Evolutionary conservation across 2,113 vertebrate species (phyloP), one percentile per base, ranked within the genome.

Genomic region (Melozone crissalis): DNA sequence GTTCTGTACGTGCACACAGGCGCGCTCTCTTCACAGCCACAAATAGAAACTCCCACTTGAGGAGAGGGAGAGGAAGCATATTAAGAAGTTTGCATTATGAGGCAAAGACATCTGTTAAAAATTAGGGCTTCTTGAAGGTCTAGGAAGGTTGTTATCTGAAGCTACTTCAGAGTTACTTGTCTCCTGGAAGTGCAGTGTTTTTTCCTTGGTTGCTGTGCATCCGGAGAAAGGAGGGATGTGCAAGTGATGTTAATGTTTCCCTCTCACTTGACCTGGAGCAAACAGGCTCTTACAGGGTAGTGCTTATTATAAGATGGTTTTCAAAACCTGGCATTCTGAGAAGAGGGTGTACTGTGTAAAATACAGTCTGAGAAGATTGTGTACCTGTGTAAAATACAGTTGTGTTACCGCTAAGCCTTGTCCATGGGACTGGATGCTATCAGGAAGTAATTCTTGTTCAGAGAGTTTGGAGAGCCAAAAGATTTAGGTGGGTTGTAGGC

Each of bases 1-100:
- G 21, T 87, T 41, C 62, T 35, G 5, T 66, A 61, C 0, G 1
- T 84, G 63, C 43, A 15, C 0, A 0, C 26, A 58, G 37, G 46
- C 91, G 82, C 1, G 1, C 31, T 86, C 22, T 90, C 58, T 58
- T 85, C 71, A 43, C 4, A 6, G 67, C 58, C 66, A 73, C 9
- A 6, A 46, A 73, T 37, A 89, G 71, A 69, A 69, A 39, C 58
- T 89, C 62, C 69, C 49, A 74, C 35, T 84, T 2, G 0, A 66
- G 37, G 20, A 39, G 6, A 13, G 37, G 39, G 22, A 8, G 23
- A n/a, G 24, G 11, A 76, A 62, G 44, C 62, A 39, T 85, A 44
- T 83, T 90, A 65, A 89, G 39, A 94, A 54, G 41, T 72, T 89
- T 30, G 13, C 15, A 5, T 78, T 67, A 62, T 35, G 52, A 52